Evolutionary conservation across 2,888 invertebrate genomes (phyloP), one percentile per base, ranked within the genome.

Genomic region (Ferdinandea cuprea): DNA sequence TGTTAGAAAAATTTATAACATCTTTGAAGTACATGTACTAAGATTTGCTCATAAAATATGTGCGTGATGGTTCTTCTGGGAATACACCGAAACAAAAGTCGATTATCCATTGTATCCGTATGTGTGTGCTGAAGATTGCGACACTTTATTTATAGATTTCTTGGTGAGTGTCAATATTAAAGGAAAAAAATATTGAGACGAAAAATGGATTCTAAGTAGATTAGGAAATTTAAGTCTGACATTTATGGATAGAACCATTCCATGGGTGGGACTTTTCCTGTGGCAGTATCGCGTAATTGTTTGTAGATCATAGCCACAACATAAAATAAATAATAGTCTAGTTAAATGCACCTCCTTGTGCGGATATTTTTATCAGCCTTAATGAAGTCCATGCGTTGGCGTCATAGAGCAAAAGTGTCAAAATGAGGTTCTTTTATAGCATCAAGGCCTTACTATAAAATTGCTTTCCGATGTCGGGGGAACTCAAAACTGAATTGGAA

Each of bases 131-230:
- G 17, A 17, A 40, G 30, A 11, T 4, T 40, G 40, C 40, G 40
- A 30, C 52, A 66, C 50, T 65, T 52, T 28, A 28, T 65, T 28
- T 37, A 46, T 48, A 17, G n/a, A n/a, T n/a, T 50, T 30, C 17
- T 6, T 42, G 13, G 25, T 28, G 28, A 48, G 25, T 40, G 56
- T 56, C 58, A 35, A 69, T 58, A 37, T 54, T 37, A 17, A 56
- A 28, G 25, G 28, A 13, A 32, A 19, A 19, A 11, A 44, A 11
- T 0, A 1, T 1, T 11, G 5, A 9, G 11, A 5, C 44, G 5
- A 0, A 2, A 21, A 44, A 19, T 2, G 3, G 3, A 2, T 44
- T 44, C 44, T 5, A 15, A 42, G 7, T 42, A 9, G 17, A 17
- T 11, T 42, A 8, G 17, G 17, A 42, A 15, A 15, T 42, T 42